Conservation (phyloP, 2,113 vertebrate genomes). For the Prinia subflava region DNA sequence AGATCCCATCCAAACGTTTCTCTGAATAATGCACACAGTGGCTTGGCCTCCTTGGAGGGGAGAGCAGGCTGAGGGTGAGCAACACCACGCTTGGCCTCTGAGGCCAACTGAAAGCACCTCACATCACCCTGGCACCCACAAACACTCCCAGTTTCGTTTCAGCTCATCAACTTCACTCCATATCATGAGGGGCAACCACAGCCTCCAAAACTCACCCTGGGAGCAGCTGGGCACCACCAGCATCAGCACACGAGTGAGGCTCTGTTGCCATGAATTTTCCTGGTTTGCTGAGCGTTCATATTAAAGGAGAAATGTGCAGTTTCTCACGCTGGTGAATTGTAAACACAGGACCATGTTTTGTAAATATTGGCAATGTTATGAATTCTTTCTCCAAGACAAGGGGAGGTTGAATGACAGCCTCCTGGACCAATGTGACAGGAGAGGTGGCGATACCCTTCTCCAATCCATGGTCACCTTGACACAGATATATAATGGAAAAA, state of each 20-base stretch:
- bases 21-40: neutral
- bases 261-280: too few relatives aligned
- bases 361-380: too few relatives aligned
- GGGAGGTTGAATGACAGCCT: too few relatives aligned
- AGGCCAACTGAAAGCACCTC: neutral
- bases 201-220: neutral
- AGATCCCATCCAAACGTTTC: neutral
- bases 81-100: neutral
- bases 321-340: too few relatives aligned
- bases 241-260: neutral
- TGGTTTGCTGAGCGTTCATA: too few relatives aligned
- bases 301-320: too few relatives aligned
- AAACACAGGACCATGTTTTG: too few relatives aligned
- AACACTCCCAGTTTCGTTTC: neutral
- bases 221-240: neutral
- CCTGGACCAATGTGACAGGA: too few relatives aligned
- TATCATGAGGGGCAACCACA: fast-evolving
- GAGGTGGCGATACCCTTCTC: too few relatives aligned
- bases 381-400: too few relatives aligned
- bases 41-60: neutral
- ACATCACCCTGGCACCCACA: conserved; percentile 9
- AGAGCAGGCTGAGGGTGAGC: neutral
- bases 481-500: too few relatives aligned
- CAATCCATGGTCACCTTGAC: too few relatives aligned
- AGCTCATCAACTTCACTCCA: neutral